These are phyloP conservation scores for Molossus alvarezi DNA, from an alignment of 2,797 vertebrate species.

Conservation along the genomic window DNA sequence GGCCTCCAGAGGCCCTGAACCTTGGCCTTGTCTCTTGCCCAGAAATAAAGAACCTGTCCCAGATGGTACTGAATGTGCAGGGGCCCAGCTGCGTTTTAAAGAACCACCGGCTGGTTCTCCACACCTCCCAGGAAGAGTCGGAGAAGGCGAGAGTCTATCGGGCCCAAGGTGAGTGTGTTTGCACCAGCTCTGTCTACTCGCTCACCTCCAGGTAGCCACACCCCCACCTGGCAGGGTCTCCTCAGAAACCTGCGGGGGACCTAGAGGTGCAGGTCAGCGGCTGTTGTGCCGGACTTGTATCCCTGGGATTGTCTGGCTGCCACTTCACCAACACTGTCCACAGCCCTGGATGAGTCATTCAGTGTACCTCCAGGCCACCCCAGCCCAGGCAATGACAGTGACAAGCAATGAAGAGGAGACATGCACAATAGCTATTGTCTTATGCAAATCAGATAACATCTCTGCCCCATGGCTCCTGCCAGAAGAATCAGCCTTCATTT, in stretches of 20 bases:
- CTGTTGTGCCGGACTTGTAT: neutral
- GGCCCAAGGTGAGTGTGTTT: conserved; percentile 19
- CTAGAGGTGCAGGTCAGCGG: neutral
- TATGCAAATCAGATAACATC: accelerated
- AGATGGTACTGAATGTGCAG: conserved; percentile 66
- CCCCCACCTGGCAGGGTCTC: accelerated
- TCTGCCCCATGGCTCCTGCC: neutral
- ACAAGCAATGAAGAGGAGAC: neutral
- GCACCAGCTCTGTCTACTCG: accelerated
- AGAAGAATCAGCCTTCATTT: neutral
- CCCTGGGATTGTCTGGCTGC: neutral
- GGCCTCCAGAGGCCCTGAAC: neutral
- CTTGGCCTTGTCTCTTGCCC: neutral
- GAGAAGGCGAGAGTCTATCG: conserved; percentile 64
- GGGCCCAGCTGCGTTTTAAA: conserved; percentile 63
- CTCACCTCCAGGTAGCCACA: neutral
- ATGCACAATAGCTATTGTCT: accelerated
- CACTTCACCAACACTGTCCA: too few relatives aligned
- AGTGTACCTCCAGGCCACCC: too few relatives aligned
- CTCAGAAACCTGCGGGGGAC: neutral
- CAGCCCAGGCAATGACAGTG: too few relatives aligned
- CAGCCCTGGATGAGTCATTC: neutral
- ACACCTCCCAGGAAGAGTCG: conserved; percentile 71
- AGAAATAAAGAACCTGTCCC: conserved; percentile 76
- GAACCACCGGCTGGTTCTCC: conserved; percentile 65